Percentiles rank a stretch among this genome's conserved stretches.
Conservation (phyloP, 2,888 invertebrate species). For the Diogma glabrata region DNA sequence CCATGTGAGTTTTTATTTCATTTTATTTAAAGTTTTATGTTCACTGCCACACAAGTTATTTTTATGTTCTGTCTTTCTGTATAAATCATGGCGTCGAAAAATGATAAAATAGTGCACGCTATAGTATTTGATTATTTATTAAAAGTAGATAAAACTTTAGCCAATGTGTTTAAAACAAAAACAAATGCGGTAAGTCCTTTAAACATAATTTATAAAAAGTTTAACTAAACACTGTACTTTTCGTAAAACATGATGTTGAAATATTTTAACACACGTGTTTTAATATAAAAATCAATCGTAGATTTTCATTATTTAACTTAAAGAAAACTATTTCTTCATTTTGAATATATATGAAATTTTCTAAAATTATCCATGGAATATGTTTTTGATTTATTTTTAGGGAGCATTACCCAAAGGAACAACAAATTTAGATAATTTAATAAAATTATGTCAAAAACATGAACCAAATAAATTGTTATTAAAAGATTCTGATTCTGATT, state of each 20-base stretch:
- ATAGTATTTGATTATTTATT: slow-evolving; percentile 54
- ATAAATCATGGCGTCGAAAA: slow-evolving; percentile 36
- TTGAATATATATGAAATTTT: neutral
- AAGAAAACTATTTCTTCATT: no score
- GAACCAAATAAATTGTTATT: slow-evolving; percentile 15
- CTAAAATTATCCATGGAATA: slow-evolving; percentile 5
- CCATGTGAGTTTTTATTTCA: no score
- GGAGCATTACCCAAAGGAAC: slow-evolving; percentile 49
- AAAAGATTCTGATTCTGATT: slow-evolving; percentile 25
- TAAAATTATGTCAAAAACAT: slow-evolving; percentile 43
- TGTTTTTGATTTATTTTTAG: slow-evolving; percentile 38
- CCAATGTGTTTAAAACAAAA: slow-evolving; percentile 56
- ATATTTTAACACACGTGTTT: neutral
- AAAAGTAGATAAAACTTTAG: slow-evolving; percentile 51
- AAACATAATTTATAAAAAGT: neutral
- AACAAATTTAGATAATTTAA: slow-evolving; percentile 50
- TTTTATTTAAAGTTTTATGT: no score
- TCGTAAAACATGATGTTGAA: neutral
- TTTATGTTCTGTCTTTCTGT: slow-evolving; percentile 3
- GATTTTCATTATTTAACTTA: no score
- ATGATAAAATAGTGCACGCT: slow-evolving; percentile 39
- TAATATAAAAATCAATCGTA: neutral
- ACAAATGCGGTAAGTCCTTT: slow-evolving; percentile 57
- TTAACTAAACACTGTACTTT: neutral
- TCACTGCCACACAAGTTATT: neutral